Conservation (phyloP, 2,888 invertebrate species). For the Conchocele bisecta region DNA sequence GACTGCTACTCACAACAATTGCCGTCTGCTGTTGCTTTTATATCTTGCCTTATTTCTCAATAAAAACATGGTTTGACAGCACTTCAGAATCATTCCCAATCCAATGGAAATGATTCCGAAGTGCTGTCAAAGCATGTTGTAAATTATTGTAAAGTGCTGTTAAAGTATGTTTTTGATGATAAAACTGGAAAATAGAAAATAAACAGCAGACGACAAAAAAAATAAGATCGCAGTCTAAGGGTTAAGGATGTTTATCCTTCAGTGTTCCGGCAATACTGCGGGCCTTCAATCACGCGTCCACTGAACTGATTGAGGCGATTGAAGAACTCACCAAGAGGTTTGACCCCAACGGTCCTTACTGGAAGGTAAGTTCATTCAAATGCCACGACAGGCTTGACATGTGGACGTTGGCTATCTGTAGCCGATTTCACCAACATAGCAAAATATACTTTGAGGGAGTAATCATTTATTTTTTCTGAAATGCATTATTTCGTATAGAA, state of each 20-base stretch:
- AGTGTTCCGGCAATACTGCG: conserved; percentile 45
- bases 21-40: too few relatives aligned
- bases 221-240: too few relatives aligned
- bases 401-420: too few relatives aligned
- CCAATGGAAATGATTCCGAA: neutral
- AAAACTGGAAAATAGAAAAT: neutral
- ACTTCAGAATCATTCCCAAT: too few relatives aligned
- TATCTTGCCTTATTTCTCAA: too few relatives aligned
- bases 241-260: conserved; percentile 20
- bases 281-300: conserved; percentile 36
- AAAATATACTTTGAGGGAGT: too few relatives aligned
- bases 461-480: too few relatives aligned
- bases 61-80: too few relatives aligned
- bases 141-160: neutral
- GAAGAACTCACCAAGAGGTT: conserved; percentile 44
- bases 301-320: conserved; percentile 27
- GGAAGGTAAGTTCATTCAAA: conserved; percentile 55
- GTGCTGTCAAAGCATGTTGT: neutral
- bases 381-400: too few relatives aligned
- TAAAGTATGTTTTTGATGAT: neutral
- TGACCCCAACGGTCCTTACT: conserved; percentile 50
- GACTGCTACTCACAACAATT: too few relatives aligned
- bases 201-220: neutral
- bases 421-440: too few relatives aligned
- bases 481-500: too few relatives aligned